phyloP scores from a whole-genome alignment of 2,113 vertebrate genomes.

The Heterocephalus glaber region DNA sequence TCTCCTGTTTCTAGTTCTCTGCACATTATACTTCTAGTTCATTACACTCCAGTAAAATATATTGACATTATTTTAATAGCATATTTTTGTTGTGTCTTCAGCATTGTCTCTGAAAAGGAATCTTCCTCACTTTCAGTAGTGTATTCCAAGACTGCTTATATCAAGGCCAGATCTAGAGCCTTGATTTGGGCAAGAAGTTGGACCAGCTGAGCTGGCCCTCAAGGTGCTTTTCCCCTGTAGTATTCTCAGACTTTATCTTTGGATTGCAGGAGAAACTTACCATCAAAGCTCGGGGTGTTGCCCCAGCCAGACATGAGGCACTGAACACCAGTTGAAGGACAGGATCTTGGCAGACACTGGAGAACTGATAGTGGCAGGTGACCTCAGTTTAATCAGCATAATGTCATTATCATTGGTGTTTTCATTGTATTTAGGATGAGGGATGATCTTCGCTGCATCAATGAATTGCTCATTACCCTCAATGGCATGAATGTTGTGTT shows the following conservation, averaged over 20 bases:
- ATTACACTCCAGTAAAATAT: background rate
- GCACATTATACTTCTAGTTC: background rate
- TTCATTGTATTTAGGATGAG: constrained; percentile 65
- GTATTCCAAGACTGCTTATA: background rate
- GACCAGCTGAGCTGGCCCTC: background rate
- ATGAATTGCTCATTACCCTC: constrained; percentile 78
- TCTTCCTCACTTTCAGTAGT: background rate
- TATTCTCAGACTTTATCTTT: background rate
- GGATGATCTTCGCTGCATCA: constrained; percentile 59
- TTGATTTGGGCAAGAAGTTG: background rate
- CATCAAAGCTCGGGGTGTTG: constrained; percentile 82
- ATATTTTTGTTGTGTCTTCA: background rate
- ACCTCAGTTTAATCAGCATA: constrained; percentile 88
- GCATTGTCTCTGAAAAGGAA: background rate
- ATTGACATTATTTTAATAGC: background rate
- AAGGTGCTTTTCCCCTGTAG: background rate
- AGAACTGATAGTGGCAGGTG: constrained; percentile 82
- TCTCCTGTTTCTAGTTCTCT: background rate
- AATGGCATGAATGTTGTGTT: constrained; percentile 39
- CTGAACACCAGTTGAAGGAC: constrained; percentile 80
- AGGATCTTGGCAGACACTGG: constrained; percentile 86
- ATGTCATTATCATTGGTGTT: constrained; percentile 86
- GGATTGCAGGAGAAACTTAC: constrained; percentile 63
- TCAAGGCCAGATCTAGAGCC: background rate
- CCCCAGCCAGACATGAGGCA: constrained; percentile 89